A percentile compares a stretch with the other conserved stretches of the same genome.
Evolutionary conservation across 2,113 vertebrate species (phyloP).

Genomic region (Nesoenas mayeri): DNA sequence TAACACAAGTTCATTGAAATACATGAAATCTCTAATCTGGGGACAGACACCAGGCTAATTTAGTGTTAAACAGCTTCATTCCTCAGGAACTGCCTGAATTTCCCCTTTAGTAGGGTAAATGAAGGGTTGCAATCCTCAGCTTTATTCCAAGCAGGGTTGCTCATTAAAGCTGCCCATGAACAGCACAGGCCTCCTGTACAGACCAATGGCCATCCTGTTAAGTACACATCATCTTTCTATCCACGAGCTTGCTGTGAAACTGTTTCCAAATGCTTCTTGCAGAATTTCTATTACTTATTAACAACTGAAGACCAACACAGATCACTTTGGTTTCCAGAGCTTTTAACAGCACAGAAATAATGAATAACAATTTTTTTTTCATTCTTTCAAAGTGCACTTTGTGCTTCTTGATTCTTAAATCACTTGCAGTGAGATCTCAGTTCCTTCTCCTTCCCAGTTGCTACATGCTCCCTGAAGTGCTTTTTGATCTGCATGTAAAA

Average conservation of each 20-base stretch:
- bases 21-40: not conserved
- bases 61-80: not conserved
- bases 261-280: not conserved
- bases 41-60: fast-evolving
- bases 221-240: not conserved
- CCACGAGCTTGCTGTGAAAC: not conserved
- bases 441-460: not conserved
- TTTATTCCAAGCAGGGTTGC: not conserved
- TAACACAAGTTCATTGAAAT: not conserved
- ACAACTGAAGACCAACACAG: not conserved
- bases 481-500: too few species aligned
- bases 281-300: not conserved
- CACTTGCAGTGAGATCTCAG: not conserved
- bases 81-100: not conserved
- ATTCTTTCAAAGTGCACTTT: not conserved
- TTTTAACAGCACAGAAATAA: not conserved
- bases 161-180: not conserved
- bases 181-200: not conserved
- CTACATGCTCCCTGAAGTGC: not conserved
- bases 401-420: not conserved
- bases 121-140: not conserved
- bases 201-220: fast-evolving
- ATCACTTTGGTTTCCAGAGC: not conserved
- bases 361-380: not conserved
- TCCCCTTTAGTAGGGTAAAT: not conserved